Conservation (phyloP, 2,797 vertebrate species). For the Alauda arvensis region DNA sequence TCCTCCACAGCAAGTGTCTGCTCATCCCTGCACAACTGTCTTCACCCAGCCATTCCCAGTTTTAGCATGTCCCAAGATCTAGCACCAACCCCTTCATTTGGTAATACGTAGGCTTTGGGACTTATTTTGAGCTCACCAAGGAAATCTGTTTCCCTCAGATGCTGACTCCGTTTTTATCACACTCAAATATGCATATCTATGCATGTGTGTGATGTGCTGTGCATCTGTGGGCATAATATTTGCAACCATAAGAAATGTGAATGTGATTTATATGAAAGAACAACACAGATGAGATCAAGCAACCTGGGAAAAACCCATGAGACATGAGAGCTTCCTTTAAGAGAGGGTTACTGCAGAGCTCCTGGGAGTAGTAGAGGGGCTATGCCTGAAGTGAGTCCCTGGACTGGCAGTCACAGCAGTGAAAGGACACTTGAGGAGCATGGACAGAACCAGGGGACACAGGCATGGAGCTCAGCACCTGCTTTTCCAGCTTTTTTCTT, state of each 20-base stretch:
- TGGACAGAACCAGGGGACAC: background rate
- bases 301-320: background rate
- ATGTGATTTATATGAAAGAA: background rate
- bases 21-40: background rate
- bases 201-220: background rate
- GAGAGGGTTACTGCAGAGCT: background rate
- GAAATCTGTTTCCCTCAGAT: slow-evolving; percentile 13
- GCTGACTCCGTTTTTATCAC: background rate
- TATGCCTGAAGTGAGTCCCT: background rate
- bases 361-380: background rate
- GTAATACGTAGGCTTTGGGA: background rate
- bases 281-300: background rate
- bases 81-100: background rate
- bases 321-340: background rate
- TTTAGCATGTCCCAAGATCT: background rate
- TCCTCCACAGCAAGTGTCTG: background rate
- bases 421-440: background rate
- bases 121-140: background rate
- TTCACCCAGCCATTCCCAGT: background rate
- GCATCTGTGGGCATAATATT: background rate
- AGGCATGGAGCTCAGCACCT: background rate
- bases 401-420: background rate
- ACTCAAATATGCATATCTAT: background rate
- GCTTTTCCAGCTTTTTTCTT: background rate
- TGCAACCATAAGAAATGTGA: background rate